These are phyloP conservation scores for Hapalemur alaotrensis DNA, from an alignment of 2,797 vertebrate species.

Conservation along the genomic window DNA sequence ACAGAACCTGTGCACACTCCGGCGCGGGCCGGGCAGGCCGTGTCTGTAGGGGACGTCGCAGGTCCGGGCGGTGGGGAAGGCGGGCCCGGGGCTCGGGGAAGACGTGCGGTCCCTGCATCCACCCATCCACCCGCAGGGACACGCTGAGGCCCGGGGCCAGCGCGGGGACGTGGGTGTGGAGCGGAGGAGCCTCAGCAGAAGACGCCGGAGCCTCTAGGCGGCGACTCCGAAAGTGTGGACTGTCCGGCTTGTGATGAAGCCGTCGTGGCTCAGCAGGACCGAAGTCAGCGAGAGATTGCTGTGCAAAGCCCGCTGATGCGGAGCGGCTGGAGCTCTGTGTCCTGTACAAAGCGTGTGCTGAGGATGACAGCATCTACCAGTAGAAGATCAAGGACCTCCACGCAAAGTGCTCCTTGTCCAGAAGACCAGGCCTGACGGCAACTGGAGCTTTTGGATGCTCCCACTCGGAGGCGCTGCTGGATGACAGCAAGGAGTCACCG, in stretches of 20 bases:
- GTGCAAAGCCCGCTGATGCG: slow-evolving; percentile 95
- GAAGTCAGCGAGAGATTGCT: slow-evolving; percentile 95
- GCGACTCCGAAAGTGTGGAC: slow-evolving; percentile 88
- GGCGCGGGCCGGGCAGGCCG: slow-evolving; percentile 80
- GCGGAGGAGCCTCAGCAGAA: too few relatives aligned
- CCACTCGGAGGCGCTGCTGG: slow-evolving; percentile 93
- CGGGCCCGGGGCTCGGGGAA: slow-evolving; percentile 95
- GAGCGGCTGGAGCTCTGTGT: slow-evolving; percentile 93
- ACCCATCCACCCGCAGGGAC: slow-evolving; percentile 95
- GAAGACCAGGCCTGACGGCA: slow-evolving; percentile 94
- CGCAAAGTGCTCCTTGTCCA: slow-evolving; percentile 94
- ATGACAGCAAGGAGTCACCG: slow-evolving; percentile 93
- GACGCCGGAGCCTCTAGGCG: too few relatives aligned
- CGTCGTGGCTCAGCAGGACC: slow-evolving; percentile 96
- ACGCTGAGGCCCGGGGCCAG: slow-evolving; percentile 94
- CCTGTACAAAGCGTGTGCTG: slow-evolving; percentile 92
- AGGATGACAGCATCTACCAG: slow-evolving; percentile 94
- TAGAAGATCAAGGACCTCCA: slow-evolving; percentile 96
- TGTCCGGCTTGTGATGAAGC: slow-evolving; percentile 95
- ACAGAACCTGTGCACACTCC: slow-evolving; percentile 90
- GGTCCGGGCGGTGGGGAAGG: slow-evolving; percentile 96
- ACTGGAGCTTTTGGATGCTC: slow-evolving; percentile 95
- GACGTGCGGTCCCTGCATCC: slow-evolving; percentile 96
- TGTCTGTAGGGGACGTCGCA: slow-evolving; percentile 98
- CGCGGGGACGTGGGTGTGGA: slow-evolving; percentile 98